Evolutionary conservation across 2,888 invertebrate genomes (phyloP).

Genomic region (Corbicula japonica): DNA sequence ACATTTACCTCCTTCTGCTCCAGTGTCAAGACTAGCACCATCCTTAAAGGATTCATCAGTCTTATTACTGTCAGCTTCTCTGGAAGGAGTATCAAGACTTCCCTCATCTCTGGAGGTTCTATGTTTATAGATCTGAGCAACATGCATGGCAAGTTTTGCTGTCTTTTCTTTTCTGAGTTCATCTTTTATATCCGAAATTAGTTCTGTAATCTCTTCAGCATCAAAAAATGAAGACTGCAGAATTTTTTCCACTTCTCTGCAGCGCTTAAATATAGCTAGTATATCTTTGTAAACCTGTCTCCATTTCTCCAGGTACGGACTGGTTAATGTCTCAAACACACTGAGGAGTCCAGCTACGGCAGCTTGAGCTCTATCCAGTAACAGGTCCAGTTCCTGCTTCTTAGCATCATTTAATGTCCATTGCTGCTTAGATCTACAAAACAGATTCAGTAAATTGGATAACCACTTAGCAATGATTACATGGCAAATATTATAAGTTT

Average conservation of each 20-base stretch:
- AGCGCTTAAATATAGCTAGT: constrained; percentile 78
- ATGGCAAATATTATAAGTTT: too few relatives aligned
- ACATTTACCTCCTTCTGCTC: constrained; percentile 19
- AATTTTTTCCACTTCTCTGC: constrained; percentile 81
- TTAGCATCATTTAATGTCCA: constrained; percentile 63
- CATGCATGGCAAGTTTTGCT: constrained; percentile 75
- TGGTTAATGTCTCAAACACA: constrained; percentile 65
- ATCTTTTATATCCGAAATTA: constrained; percentile 75
- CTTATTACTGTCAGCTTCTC: not conserved
- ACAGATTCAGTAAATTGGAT: not conserved
- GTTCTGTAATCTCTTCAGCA: constrained; percentile 74
- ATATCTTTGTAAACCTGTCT: constrained; percentile 77
- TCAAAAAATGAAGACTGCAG: constrained; percentile 80
- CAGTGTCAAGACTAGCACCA: not conserved
- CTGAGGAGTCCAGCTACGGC: constrained; percentile 75
- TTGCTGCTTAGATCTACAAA: constrained; percentile 27
- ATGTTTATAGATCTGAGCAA: constrained; percentile 56
- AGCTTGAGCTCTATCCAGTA: constrained; percentile 72
- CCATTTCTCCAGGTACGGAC: constrained; percentile 58
- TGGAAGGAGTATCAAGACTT: too few relatives aligned
- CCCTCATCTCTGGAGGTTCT: constrained; percentile 22
- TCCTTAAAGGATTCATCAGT: not conserved
- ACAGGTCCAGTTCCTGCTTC: constrained; percentile 77
- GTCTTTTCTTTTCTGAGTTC: constrained; percentile 77
- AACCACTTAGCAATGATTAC: too few relatives aligned